A percentile compares a stretch with the other conserved stretches of the same genome.
Conservation (phyloP, 2,888 invertebrate genomes). For the Drepanosiphum platanoidis region DNA sequence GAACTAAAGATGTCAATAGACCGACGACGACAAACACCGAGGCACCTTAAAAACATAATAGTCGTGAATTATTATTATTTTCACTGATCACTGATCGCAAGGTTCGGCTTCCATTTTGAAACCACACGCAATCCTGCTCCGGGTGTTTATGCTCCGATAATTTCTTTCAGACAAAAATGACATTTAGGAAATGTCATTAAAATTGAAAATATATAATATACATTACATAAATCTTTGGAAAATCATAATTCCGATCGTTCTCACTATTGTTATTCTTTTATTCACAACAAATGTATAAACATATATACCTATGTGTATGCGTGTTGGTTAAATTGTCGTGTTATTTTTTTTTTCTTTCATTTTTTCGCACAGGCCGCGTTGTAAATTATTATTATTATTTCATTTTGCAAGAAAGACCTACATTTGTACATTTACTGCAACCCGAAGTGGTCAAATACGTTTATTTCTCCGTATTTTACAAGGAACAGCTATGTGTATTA, state of each 20-base stretch:
- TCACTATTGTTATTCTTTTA: not conserved
- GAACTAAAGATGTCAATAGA: not conserved
- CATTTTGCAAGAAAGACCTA: no score
- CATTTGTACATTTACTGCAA: no score
- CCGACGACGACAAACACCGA: not conserved
- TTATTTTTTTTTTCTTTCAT: not conserved
- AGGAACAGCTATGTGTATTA: no score
- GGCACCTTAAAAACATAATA: not conserved
- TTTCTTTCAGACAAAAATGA: not conserved
- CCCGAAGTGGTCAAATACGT: no score
- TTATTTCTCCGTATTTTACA: no score
- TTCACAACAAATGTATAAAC: no score
- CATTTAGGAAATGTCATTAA: not conserved
- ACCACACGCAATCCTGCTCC: constrained; percentile 7
- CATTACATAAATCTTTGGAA: not conserved
- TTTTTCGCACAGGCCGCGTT: not conserved
- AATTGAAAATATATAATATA: not conserved
- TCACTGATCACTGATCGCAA: not conserved
- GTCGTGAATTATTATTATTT: constrained; percentile 4
- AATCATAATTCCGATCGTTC: not conserved
- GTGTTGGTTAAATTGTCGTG: not conserved
- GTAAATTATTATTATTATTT: not conserved
- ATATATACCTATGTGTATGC: no score
- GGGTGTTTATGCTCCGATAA: not conserved
- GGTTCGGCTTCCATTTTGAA: not conserved